Conservation (phyloP, 1,140 invertebrate species). For the Drosophila watanabei region DNA sequence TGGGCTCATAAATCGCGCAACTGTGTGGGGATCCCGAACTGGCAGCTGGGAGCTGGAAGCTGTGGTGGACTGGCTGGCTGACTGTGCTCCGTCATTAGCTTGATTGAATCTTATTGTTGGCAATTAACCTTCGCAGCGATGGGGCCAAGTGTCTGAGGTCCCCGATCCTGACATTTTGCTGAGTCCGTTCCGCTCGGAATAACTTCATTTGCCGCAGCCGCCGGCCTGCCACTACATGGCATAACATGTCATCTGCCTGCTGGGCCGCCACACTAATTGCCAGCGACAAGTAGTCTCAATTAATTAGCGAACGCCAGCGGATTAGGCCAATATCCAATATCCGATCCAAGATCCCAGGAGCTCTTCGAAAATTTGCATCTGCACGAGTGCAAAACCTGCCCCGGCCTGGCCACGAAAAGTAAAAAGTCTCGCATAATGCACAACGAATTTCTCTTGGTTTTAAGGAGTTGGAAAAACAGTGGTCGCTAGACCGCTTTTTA, state of each 20-base stretch:
- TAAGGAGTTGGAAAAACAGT: neutral
- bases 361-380: constrained; percentile 47
- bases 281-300: constrained; percentile 68
- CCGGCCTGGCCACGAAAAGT: constrained; percentile 23
- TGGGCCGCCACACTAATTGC: constrained; percentile 66
- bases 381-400: constrained; percentile 24
- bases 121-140: constrained; percentile 78
- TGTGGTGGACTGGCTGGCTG: constrained; percentile 24
- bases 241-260: constrained; percentile 76
- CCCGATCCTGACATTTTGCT: constrained; percentile 20
- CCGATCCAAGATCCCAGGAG: neutral
- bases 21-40: constrained; percentile 48
- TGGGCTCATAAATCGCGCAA: constrained; percentile 77
- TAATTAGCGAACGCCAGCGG: constrained; percentile 74
- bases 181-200: constrained; percentile 42
- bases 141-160: constrained; percentile 57
- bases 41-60: constrained; percentile 13
- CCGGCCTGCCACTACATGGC: constrained; percentile 54
- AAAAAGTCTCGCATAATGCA: constrained; percentile 32
- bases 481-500: neutral
- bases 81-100: constrained; percentile 74
- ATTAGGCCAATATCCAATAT: constrained; percentile 42
- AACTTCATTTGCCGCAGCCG: constrained; percentile 69
- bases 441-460: constrained; percentile 56
- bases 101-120: constrained; percentile 84